Percentiles rank a stretch among this genome's conserved stretches.
Evolutionary conservation across 2,797 vertebrate genomes (phyloP).

Genomic region (Chelon labrosus): DNA sequence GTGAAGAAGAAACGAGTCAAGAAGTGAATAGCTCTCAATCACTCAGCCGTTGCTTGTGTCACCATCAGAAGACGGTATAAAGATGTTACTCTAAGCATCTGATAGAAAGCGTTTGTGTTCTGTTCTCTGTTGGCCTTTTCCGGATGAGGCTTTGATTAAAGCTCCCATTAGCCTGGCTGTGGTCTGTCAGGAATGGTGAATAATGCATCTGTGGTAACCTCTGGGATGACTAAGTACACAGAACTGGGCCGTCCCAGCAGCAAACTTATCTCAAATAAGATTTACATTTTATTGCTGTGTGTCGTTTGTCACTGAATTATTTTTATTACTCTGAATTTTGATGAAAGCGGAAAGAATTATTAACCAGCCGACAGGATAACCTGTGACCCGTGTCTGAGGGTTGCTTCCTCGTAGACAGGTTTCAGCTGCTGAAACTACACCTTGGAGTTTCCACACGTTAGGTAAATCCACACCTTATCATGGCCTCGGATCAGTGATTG

Average conservation of each 20-base stretch:
- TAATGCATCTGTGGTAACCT: slow-evolving; percentile 33
- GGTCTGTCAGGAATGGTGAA: slow-evolving; percentile 30
- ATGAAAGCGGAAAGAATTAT: not conserved
- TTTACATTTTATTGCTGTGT: not conserved
- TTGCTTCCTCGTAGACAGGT: slow-evolving; percentile 29
- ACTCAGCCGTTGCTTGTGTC: not conserved
- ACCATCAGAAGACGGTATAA: not conserved
- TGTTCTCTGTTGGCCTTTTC: slow-evolving; percentile 13
- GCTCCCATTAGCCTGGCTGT: not conserved
- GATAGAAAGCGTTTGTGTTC: not conserved
- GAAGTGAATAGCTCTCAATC: not conserved
- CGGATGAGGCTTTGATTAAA: slow-evolving; percentile 27
- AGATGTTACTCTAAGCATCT: not conserved
- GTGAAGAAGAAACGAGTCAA: not conserved
- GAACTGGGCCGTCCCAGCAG: not conserved
- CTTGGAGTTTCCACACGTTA: slow-evolving; percentile 26
- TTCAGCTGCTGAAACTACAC: slow-evolving; percentile 30
- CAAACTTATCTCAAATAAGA: not conserved
- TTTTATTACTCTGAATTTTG: not conserved
- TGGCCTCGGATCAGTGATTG: slow-evolving; percentile 13
- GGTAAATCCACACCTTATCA: slow-evolving; percentile 34
- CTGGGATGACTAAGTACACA: slow-evolving; percentile 20
- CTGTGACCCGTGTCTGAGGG: not conserved
- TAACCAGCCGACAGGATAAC: not conserved
- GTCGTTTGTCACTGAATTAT: not conserved